phyloP scores from a whole-genome alignment of 2,888 invertebrate species.

The Lamproptera curius region DNA sequence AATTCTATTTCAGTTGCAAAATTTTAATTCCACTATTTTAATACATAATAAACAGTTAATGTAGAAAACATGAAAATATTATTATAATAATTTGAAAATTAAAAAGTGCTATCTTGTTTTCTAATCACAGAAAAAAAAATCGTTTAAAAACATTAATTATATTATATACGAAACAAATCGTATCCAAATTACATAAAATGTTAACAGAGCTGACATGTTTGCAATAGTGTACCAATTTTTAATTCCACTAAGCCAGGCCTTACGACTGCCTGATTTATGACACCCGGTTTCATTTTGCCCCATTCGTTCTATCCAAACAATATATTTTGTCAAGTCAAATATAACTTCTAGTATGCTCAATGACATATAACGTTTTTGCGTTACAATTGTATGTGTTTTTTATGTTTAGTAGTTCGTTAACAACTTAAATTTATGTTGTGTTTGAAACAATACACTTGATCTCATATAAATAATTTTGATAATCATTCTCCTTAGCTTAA shows the following conservation, averaged over 20 bases:
- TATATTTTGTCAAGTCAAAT: conserved; percentile 22
- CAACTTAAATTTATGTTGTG: neutral
- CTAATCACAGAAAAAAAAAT: neutral
- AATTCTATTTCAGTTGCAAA: neutral
- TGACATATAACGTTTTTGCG: conserved; percentile 24
- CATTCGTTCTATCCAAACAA: conserved; percentile 22
- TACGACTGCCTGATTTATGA: conserved; percentile 21
- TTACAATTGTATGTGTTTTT: conserved; percentile 24
- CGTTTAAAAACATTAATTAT: neutral
- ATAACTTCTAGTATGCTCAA: conserved; percentile 24
- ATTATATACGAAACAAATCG: neutral
- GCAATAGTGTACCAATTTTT: conserved; percentile 14
- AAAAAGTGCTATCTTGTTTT: neutral
- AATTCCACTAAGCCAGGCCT: conserved; percentile 15
- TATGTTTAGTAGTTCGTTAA: conserved; percentile 1
- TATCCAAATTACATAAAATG: conserved; percentile 4
- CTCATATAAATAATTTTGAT: neutral
- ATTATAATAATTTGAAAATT: neutral
- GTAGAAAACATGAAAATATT: neutral
- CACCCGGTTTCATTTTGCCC: conserved; percentile 20
- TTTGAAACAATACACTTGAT: neutral
- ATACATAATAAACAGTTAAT: neutral
- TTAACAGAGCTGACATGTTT: conserved; percentile 11
- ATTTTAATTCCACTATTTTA: neutral
- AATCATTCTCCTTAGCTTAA: no score